These are phyloP conservation scores for Athripsodes cinereus DNA, from an alignment of 2,888 invertebrate species.

Conservation along the genomic window DNA sequence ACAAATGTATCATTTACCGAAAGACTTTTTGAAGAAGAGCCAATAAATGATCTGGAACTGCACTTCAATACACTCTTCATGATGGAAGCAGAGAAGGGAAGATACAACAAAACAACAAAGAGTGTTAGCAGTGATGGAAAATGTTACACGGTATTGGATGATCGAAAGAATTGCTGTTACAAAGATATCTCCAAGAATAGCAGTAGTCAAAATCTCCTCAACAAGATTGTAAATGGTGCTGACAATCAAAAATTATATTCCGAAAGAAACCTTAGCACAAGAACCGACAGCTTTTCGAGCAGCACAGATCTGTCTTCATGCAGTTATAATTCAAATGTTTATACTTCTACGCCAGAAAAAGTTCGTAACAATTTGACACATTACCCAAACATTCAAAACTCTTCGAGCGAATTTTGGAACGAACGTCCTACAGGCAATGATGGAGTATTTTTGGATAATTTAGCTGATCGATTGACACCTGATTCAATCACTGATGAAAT, in stretches of 20 bases:
- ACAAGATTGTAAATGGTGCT: neutral
- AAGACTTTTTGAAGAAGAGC: constrained; percentile 17
- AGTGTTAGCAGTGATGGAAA: constrained; percentile 6
- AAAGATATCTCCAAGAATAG: neutral
- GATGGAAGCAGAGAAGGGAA: constrained; percentile 45
- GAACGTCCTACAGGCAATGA: constrained; percentile 34
- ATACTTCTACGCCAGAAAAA: constrained; percentile 15
- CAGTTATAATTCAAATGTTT: constrained; percentile 15
- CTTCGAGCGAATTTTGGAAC: constrained; percentile 36
- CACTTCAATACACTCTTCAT: constrained; percentile 50
- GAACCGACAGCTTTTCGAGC: constrained; percentile 21
- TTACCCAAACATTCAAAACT: neutral
- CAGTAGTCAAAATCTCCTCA: neutral
- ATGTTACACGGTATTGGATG: constrained; percentile 15
- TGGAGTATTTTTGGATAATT: constrained; percentile 25
- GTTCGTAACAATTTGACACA: constrained; percentile 11
- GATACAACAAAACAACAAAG: constrained; percentile 25
- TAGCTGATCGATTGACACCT: constrained; percentile 20
- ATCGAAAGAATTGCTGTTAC: neutral
- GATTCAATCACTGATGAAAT: constrained; percentile 21
- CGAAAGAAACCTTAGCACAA: constrained; percentile 3
- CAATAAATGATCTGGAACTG: constrained; percentile 40
- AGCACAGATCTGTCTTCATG: constrained; percentile 19
- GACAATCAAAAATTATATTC: neutral
- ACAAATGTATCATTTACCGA: constrained; percentile 5